Conservation (phyloP, 2,888 invertebrate species). For the Meta bourneti region DNA sequence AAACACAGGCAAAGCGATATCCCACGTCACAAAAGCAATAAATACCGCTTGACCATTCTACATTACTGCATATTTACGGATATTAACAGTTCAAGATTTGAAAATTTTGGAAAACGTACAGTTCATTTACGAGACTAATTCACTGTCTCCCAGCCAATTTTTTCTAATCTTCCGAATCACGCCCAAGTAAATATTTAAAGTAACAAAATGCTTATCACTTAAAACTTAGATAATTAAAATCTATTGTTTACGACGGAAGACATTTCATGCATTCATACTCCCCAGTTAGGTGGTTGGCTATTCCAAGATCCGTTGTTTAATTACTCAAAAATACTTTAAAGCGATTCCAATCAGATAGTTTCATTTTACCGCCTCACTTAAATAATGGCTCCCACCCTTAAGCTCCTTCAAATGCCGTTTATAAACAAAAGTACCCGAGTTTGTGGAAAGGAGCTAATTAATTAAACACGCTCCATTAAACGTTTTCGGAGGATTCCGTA, state of each 20-base stretch:
- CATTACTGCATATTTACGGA: not conserved
- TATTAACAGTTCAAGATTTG: not conserved
- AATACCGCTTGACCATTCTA: not conserved
- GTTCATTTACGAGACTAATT: not conserved
- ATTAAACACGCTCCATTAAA: not conserved
- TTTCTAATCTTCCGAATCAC: not conserved
- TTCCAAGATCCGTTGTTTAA: not conserved
- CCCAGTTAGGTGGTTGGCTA: not conserved
- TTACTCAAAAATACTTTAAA: slow-evolving; percentile 1
- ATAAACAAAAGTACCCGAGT: not conserved
- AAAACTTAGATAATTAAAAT: not conserved
- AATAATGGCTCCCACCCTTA: not conserved
- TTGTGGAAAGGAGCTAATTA: not conserved
- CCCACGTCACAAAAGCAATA: not conserved
- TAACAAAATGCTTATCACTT: not conserved
- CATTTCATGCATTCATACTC: not conserved
- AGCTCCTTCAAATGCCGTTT: not conserved
- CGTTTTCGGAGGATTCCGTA: not conserved
- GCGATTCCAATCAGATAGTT: not conserved
- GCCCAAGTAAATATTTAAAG: not conserved
- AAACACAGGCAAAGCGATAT: not conserved
- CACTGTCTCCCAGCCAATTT: not conserved
- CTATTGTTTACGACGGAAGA: not conserved
- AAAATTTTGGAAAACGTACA: not conserved
- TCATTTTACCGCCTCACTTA: not conserved